A percentile compares a stretch with the other conserved stretches of the same genome.
phyloP scores from a whole-genome alignment of 2,797 vertebrate species.

The Fistularia commersonii region DNA sequence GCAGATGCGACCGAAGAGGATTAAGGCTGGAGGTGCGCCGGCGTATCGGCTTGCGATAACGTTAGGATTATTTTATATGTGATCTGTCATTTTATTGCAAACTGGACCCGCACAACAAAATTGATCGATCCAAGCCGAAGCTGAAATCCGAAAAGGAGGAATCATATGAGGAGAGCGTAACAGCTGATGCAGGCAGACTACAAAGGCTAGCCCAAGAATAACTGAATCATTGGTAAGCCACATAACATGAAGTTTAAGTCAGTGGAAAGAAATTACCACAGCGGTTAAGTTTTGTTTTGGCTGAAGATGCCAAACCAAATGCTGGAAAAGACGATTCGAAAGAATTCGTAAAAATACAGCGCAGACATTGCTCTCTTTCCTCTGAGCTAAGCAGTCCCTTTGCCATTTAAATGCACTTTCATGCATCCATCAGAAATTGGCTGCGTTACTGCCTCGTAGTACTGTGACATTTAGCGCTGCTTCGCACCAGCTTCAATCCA shows the following conservation, averaged over 20 bases:
- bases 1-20: slow-evolving; percentile 3
- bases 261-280: background rate
- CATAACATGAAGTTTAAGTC: background rate
- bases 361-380: background rate
- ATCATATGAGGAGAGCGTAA: background rate
- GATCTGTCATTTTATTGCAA: background rate
- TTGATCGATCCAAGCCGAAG: no score
- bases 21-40: background rate
- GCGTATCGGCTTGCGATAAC: background rate
- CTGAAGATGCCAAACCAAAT: background rate
- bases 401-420: background rate
- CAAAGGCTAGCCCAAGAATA: no score
- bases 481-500: no score
- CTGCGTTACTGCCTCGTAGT: no score
- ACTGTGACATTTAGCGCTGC: no score
- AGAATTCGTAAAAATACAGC: background rate
- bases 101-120: no score
- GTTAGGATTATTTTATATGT: background rate
- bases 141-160: background rate
- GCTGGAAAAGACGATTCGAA: background rate
- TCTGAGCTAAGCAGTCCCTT: background rate
- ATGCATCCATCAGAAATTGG: background rate
- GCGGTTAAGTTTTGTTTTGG: no score
- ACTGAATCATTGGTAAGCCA: background rate
- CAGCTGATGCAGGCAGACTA: background rate